Percentiles rank a stretch among this genome's conserved stretches.
These are phyloP conservation scores for Trachythela sp. DNA, from an alignment of 64 coral and sea anemone species.

Conservation along the genomic window DNA sequence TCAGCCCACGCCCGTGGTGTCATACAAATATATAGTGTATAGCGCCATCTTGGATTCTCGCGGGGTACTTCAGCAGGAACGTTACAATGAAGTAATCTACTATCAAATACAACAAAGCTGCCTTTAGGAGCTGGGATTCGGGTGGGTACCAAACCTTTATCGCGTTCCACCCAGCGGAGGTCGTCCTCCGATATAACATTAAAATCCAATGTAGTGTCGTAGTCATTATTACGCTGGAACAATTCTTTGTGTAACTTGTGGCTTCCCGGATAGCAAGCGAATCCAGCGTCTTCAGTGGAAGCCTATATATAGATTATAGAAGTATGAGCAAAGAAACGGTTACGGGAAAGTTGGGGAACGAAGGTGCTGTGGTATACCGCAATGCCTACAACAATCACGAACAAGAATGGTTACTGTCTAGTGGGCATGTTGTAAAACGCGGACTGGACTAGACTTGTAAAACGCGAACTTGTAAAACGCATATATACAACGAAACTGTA, in stretches of 20 bases:
- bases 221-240: neutral
- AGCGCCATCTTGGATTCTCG: neutral
- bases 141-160: neutral
- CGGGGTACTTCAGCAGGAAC: neutral
- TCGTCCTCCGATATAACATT: neutral
- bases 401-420: no score
- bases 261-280: slow-evolving; percentile 1
- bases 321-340: neutral
- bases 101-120: neutral
- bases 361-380: no score
- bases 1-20: neutral
- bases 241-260: neutral
- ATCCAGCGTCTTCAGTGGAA: neutral
- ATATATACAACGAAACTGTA: no score
- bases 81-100: neutral
- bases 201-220: neutral
- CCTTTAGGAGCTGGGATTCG: neutral
- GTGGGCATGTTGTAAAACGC: no score
- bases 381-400: no score
- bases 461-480: no score
- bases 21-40: neutral
- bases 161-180: neutral
- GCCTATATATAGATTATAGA: no score
- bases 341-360: no score
- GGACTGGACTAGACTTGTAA: no score